Conservation (phyloP, 2,113 vertebrate genomes). For the Cynocephalus volans region DNA sequence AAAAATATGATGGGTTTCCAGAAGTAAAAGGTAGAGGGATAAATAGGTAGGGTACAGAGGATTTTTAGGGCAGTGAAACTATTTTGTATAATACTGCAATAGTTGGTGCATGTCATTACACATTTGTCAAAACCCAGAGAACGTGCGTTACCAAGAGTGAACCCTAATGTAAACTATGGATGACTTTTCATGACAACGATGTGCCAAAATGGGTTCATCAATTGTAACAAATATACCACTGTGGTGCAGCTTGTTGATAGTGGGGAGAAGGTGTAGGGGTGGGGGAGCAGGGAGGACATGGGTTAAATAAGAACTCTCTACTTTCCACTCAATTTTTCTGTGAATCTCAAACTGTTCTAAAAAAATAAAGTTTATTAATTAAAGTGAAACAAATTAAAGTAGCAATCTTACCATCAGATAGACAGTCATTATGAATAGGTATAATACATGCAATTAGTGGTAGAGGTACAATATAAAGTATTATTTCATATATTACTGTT, state of each 20-base stretch:
- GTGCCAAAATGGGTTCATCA: not conserved
- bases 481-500: not conserved
- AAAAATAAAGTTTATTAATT: not conserved
- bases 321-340: not conserved
- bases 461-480: not conserved
- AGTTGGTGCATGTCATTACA: not conserved
- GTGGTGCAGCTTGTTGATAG: not conserved
- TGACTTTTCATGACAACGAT: not conserved
- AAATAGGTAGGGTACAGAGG: not conserved
- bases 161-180: no score
- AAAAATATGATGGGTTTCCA: not conserved
- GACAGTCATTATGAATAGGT: not conserved
- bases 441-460: not conserved
- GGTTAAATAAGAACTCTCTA: no score
- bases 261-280: not conserved
- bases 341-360: not conserved
- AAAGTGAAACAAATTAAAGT: not conserved
- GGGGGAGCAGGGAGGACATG: not conserved
- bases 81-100: not conserved
- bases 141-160: no score
- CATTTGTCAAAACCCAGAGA: not conserved
- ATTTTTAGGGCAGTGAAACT: not conserved
- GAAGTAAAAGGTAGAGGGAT: not conserved
- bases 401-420: not conserved
- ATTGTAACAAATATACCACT: not conserved